phyloP scores from a whole-genome alignment of 2,888 invertebrate species.

The Monoplex corrugatus region DNA sequence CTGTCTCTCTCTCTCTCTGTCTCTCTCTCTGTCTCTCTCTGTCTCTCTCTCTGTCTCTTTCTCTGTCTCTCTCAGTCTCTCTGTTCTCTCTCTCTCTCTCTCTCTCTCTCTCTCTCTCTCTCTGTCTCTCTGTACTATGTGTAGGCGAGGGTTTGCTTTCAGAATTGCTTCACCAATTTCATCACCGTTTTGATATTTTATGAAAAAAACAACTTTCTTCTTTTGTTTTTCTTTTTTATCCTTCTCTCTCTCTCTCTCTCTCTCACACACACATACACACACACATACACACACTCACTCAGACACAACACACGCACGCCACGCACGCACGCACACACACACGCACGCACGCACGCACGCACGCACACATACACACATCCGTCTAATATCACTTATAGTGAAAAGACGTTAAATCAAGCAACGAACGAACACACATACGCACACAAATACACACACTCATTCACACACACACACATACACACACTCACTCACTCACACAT shows the following conservation, averaged over 20 bases:
- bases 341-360: background rate
- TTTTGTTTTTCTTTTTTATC: no score
- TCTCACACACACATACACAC: slow-evolving; percentile 18
- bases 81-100: background rate
- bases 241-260: no score
- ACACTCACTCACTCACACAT: background rate
- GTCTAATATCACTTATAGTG: no score
- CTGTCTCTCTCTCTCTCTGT: background rate
- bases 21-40: slow-evolving; percentile 11
- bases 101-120: background rate
- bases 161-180: no score
- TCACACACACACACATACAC: background rate
- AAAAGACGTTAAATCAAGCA: background rate
- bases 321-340: background rate
- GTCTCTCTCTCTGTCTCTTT: slow-evolving; percentile 5
- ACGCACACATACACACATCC: background rate
- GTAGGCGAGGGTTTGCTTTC: no score
- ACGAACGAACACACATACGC: background rate
- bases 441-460: background rate
- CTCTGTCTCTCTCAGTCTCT: background rate
- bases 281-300: slow-evolving; percentile 5
- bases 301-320: background rate
- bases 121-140: background rate
- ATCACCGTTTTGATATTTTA: no score
- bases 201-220: background rate